These are phyloP conservation scores for Sarcoramphus papa DNA, from an alignment of 2,797 vertebrate genomes.

Conservation along the genomic window DNA sequence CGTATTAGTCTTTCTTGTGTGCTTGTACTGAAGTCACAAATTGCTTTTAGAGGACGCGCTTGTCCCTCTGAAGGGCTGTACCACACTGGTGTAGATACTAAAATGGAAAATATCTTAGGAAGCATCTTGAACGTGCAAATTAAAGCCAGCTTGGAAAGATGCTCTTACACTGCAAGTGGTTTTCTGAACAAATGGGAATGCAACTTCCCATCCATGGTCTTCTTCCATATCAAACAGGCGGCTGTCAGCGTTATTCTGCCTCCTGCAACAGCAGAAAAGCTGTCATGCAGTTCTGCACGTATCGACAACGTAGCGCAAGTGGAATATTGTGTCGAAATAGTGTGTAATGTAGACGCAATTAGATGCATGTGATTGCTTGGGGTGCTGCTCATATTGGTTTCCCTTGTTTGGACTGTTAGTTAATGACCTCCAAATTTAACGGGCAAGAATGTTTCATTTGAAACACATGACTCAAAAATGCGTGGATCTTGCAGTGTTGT, in stretches of 20 bases:
- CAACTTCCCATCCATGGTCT: not conserved
- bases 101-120: not conserved
- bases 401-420: not conserved
- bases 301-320: rapidly evolving
- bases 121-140: not conserved
- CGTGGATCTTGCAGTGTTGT: not conserved
- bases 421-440: not conserved
- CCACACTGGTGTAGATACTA: not conserved
- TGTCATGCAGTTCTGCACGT: not conserved
- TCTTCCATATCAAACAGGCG: not conserved
- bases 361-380: not conserved
- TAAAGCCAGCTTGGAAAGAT: not conserved
- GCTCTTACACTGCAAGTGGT: not conserved
- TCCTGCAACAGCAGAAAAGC: not conserved
- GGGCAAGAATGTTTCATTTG: not conserved
- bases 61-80: not conserved
- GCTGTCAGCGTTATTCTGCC: not conserved
- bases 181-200: not conserved
- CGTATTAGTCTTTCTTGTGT: not conserved
- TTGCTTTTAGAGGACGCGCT: not conserved
- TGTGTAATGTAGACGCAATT: not conserved
- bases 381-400: not conserved
- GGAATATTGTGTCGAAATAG: not conserved
- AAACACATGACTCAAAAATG: conserved; percentile 39
- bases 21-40: not conserved